Evolutionary conservation across 2,888 invertebrate species (phyloP).

Genomic region (Stenoptilia bipunctidactyla): DNA sequence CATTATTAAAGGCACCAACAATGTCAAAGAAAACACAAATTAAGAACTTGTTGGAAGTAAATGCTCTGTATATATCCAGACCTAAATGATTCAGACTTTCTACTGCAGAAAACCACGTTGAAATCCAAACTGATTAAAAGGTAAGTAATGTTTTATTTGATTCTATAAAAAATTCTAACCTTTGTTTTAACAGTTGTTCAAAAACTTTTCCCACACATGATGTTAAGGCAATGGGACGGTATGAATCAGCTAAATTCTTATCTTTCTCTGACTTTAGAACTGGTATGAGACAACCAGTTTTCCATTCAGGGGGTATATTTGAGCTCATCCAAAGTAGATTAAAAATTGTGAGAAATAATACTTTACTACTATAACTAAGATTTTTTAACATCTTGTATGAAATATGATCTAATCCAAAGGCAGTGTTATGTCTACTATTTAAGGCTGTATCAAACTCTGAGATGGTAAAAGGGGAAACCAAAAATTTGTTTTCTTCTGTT

Average conservation of each 20-base stretch:
- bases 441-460: conserved; percentile 3
- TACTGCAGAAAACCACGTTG: conserved; percentile 6
- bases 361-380: background rate
- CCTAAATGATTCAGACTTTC: conserved; percentile 6
- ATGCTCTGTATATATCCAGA: background rate
- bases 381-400: conserved; percentile 1
- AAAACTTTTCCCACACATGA: conserved; percentile 13
- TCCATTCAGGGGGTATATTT: conserved; percentile 8
- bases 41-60: background rate
- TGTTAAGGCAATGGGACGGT: conserved; percentile 12
- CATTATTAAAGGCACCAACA: conserved; percentile 10
- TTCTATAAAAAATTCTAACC: conserved; percentile 10
- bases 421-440: conserved; percentile 4
- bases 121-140: conserved; percentile 14
- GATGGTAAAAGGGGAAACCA: conserved; percentile 2
- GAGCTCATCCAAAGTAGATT: conserved; percentile 4
- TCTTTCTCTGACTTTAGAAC: conserved; percentile 9
- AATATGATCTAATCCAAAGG: conserved; percentile 4
- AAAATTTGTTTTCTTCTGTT: background rate
- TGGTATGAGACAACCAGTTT: conserved; percentile 10
- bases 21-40: conserved; percentile 10
- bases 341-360: conserved; percentile 1
- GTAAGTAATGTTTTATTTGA: conserved; percentile 10
- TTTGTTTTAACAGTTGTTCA: conserved; percentile 11
- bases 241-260: conserved; percentile 5